phyloP scores from a whole-genome alignment of 2,888 invertebrate species.

The Oscheius onirici region DNA sequence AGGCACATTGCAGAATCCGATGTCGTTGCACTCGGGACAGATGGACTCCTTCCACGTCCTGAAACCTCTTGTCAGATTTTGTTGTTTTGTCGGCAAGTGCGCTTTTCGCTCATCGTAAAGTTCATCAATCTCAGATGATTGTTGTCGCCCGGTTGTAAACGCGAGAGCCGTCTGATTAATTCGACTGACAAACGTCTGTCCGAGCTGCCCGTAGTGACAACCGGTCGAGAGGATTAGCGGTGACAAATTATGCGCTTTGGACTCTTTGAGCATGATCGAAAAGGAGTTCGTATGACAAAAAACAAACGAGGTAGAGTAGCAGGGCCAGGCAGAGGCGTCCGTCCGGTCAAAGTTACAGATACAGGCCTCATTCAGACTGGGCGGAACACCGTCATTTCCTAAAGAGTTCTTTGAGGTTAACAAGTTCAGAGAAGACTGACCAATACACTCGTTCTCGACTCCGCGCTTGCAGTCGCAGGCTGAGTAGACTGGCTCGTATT shows the following conservation, averaged over 20 bases:
- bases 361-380: constrained; percentile 52
- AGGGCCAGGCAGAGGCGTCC: constrained; percentile 69
- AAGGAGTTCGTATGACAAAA: too few relatives aligned
- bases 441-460: constrained; percentile 49
- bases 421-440: constrained; percentile 27
- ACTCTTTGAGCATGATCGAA: too few relatives aligned
- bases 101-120: constrained; percentile 3
- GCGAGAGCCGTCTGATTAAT: neutral
- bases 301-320: constrained; percentile 56
- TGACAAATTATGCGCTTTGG: too few relatives aligned
- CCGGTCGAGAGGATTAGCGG: too few relatives aligned
- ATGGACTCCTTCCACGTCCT: constrained; percentile 63
- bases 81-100: neutral
- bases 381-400: constrained; percentile 48
- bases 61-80: constrained; percentile 16
- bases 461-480: constrained; percentile 61
- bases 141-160: constrained; percentile 8
- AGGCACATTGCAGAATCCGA: constrained; percentile 70
- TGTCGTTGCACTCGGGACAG: constrained; percentile 68
- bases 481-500: constrained; percentile 68
- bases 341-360: constrained; percentile 69
- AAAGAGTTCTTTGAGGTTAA: constrained; percentile 1
- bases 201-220: neutral
- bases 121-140: constrained; percentile 22
- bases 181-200: neutral